Evolutionary conservation across 2,797 vertebrate species (phyloP).

Genomic region (Onychomys torridus): DNA sequence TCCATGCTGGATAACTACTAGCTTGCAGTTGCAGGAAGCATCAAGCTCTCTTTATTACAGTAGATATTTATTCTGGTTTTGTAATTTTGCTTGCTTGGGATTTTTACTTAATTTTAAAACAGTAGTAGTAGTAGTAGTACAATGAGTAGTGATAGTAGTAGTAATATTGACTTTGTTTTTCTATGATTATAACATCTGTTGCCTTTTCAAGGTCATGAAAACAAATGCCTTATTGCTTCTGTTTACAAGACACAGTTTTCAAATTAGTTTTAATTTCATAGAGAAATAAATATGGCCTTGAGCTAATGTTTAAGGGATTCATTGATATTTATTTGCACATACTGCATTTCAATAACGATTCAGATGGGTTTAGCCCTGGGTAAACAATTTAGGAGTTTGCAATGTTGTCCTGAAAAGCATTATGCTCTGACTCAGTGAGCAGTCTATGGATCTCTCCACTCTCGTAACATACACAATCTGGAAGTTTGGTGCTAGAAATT

Average conservation of each 20-base stretch:
- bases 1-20: not conserved
- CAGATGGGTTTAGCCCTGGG: not conserved
- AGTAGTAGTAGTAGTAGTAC: not conserved
- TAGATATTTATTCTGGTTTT: conserved; percentile 4
- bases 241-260: conserved; percentile 31
- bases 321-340: not conserved
- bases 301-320: conserved; percentile 1
- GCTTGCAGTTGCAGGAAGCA: not conserved
- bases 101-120: not conserved
- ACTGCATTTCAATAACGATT: not conserved
- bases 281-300: not conserved
- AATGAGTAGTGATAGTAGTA: not conserved
- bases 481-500: conserved; percentile 17
- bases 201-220: not conserved
- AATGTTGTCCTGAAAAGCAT: not conserved
- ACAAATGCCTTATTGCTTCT: not conserved
- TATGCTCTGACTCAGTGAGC: not conserved
- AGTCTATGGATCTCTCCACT: not conserved
- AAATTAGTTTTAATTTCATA: not conserved
- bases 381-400: not conserved
- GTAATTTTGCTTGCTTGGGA: not conserved
- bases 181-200: not conserved
- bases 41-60: not conserved
- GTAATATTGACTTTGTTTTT: conserved; percentile 30
- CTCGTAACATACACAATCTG: not conserved